Conservation (phyloP, 2,113 vertebrate species). For the Eonycteris spelaea region DNA sequence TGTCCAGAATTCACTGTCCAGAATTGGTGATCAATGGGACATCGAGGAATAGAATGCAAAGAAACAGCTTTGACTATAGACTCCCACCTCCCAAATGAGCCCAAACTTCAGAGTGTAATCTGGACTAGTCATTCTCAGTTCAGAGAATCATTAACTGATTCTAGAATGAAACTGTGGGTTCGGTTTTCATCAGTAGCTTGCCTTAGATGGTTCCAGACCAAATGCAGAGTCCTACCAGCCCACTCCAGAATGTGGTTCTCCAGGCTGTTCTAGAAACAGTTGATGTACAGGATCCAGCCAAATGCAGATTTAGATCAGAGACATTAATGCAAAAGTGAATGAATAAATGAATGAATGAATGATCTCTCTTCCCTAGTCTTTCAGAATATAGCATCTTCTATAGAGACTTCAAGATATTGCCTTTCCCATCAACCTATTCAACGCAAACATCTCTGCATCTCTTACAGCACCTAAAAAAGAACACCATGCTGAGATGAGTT, state of each 20-base stretch:
- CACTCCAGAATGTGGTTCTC: neutral
- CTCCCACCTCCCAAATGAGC: neutral
- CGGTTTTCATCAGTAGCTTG: neutral
- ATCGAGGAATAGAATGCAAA: neutral
- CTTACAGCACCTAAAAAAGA: neutral
- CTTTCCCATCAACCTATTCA: neutral
- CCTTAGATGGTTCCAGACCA: neutral
- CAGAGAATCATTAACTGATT: neutral
- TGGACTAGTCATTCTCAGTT: neutral
- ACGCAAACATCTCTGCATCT: neutral
- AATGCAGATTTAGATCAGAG: neutral
- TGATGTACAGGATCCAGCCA: neutral
- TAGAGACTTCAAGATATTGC: neutral
- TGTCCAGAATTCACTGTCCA: accelerated
- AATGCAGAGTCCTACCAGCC: neutral
- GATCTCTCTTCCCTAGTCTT: neutral
- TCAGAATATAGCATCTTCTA: neutral
- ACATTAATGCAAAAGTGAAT: neutral
- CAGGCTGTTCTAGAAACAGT: neutral
- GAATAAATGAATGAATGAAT: neutral
- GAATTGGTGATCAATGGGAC: neutral
- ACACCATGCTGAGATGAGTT: neutral
- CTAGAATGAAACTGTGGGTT: neutral
- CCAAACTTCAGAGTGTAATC: neutral
- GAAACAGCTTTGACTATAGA: neutral